A percentile compares a stretch with the other conserved stretches of the same genome.
Evolutionary conservation across 1,140 invertebrate genomes (phyloP).

Genomic region (Stenopsyche tienmushanensis): DNA sequence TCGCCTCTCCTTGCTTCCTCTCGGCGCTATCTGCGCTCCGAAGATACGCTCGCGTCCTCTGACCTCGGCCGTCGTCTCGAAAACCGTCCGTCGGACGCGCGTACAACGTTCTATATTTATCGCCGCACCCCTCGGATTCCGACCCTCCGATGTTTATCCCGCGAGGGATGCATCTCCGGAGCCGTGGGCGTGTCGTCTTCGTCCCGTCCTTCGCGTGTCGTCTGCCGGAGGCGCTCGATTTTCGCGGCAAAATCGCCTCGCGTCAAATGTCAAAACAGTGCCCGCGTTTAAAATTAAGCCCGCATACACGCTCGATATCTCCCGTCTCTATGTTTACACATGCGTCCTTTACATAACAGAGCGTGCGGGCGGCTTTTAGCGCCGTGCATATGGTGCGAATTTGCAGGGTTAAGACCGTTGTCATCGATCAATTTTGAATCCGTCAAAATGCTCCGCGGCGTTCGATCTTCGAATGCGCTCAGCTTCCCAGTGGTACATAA

Average conservation of each 20-base stretch:
- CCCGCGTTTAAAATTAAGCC: background rate
- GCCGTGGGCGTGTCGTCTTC: background rate
- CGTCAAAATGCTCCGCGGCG: no score
- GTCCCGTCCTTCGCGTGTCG: background rate
- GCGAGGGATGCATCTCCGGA: background rate
- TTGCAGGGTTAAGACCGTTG: no score
- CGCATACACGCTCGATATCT: no score
- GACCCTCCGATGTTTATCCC: background rate
- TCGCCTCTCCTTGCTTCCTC: background rate
- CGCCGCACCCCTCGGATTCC: background rate
- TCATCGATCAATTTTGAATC: no score
- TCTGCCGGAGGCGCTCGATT: background rate
- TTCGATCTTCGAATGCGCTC: no score
- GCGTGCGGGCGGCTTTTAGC: background rate
- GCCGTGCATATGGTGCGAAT: no score
- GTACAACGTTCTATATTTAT: background rate
- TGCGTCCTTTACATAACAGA: no score
- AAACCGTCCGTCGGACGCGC: background rate
- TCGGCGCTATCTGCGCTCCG: background rate
- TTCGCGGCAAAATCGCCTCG: background rate
- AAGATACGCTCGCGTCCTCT: background rate
- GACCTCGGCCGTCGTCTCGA: background rate
- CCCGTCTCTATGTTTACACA: no score
- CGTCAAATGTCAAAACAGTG: background rate
- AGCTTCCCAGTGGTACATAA: no score